These are phyloP conservation scores for Odocoileus hemionus DNA, from an alignment of 2,113 vertebrate species.

Conservation along the genomic window DNA sequence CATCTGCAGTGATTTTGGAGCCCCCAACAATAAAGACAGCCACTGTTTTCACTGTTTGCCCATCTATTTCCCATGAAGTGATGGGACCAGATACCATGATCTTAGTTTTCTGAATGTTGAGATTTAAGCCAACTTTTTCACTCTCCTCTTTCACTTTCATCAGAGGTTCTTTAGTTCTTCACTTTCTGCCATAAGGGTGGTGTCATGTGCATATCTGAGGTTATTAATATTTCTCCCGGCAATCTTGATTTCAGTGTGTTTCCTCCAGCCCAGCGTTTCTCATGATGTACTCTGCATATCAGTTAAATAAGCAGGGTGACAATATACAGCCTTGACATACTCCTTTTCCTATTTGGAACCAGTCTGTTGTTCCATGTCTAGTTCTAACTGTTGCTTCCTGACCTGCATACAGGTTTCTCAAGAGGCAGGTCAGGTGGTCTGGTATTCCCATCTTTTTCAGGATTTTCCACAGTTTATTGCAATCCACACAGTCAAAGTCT, in stretches of 20 bases:
- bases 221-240: neutral
- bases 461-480: neutral
- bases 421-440: neutral
- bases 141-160: neutral
- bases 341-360: neutral
- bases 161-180: neutral
- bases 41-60: neutral
- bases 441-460: neutral
- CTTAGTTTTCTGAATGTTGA: neutral
- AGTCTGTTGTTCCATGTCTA: neutral
- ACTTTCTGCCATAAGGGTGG: neutral
- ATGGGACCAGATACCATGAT: neutral
- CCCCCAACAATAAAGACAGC: rapidly evolving
- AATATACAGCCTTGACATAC: neutral
- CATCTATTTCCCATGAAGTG: neutral
- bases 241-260: neutral
- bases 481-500: neutral
- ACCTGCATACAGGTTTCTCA: neutral
- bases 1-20: neutral
- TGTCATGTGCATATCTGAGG: neutral
- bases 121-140: neutral
- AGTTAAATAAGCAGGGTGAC: neutral
- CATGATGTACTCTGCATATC: neutral
- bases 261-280: neutral
- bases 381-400: neutral